Evolutionary conservation across 2,797 vertebrate species (phyloP), one percentile per base, ranked within the genome.

Genomic region (Mycteria americana): DNA sequence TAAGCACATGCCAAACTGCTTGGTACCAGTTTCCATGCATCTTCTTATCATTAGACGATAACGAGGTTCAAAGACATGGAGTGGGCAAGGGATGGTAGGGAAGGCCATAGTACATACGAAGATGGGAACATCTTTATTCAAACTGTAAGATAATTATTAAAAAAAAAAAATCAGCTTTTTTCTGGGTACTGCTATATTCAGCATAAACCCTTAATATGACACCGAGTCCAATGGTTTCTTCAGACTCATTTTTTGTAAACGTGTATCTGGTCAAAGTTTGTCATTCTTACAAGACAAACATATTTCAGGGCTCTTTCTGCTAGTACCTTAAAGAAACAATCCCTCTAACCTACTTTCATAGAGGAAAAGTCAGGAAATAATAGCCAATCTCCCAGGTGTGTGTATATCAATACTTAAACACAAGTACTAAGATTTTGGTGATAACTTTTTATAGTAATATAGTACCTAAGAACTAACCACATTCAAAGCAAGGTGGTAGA

Each of bases 21-120:
- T 99, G 97, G 99, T 99, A 84, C 99, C 99, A 1, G 99, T 99
- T 97, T 99, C 99, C 99, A 99, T 99, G 95, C 99, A 99, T 95
- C 99, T 98, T 95, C 99, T 98, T 97, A 99, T 99, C 99, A 99
- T 99, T 81, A 99, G 98, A 73, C 98, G 98, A 94, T 99, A 99
- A 70, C 98, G 98, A 5, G 99, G 99, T 97, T 99, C 99, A 51
- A 99, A 99, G 62, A 99, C 98, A 11, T 99, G 99, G 95, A 99
- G 98, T 0, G 98, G 99, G 94, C 99, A 99, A 48, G 99, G 98
- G 96, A 99, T 98, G 28, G 99, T 99, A 97, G 99, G 99, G 97
- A 99, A 99, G 93, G 99, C 99, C 99, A 99, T 99, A 67, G 99
- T 99, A 91, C 99, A 99, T 88, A 99, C 98, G 28, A 99, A 99